Conservation (phyloP, 2,113 vertebrate genomes). For the Cryptotis parvus region DNA sequence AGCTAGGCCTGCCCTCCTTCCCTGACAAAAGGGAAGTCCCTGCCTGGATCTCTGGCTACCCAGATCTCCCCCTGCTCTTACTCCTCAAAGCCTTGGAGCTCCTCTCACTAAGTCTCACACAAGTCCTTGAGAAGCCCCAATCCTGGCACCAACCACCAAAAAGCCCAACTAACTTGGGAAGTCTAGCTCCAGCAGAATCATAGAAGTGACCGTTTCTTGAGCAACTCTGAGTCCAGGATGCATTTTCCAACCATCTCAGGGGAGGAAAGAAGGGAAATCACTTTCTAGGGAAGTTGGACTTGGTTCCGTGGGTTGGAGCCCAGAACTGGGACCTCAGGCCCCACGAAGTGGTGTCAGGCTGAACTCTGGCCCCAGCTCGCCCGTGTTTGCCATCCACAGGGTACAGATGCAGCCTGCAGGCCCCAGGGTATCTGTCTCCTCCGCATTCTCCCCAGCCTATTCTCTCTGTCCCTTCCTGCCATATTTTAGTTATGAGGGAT, state of each 20-base stretch:
- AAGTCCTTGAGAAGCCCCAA: background rate
- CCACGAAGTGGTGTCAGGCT: background rate
- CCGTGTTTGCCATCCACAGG: background rate
- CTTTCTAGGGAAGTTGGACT: no score
- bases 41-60: background rate
- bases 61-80: background rate
- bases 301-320: no score
- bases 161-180: background rate
- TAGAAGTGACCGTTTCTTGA: background rate
- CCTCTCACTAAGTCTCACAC: no score
- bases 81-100: background rate
- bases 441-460: background rate
- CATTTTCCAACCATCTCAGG: background rate
- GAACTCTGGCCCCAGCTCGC: background rate
- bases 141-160: background rate
- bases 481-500: no score
- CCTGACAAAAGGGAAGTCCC: background rate
- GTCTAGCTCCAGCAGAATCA: background rate
- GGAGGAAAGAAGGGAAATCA: background rate
- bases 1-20: background rate
- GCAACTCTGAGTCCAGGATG: no score
- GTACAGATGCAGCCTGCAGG: background rate
- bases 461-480: background rate
- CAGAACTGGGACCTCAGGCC: background rate
- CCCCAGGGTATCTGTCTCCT: background rate